Conservation (phyloP, 2,888 invertebrate species). For the Dione juno region DNA sequence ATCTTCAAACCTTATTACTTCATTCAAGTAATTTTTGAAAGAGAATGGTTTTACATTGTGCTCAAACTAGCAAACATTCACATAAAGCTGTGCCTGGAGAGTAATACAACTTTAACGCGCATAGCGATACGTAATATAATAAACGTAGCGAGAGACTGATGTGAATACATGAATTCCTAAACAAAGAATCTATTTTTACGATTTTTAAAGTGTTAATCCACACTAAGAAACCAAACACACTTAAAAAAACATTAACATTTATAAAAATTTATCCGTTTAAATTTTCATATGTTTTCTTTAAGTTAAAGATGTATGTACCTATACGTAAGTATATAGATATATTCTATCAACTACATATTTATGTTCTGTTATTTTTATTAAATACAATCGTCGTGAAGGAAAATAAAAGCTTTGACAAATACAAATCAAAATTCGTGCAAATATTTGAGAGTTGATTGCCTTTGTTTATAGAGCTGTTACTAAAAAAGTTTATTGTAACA, state of each 20-base stretch:
- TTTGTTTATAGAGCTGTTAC: constrained; percentile 77
- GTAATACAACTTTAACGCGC: constrained; percentile 32
- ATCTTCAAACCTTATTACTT: too few species aligned
- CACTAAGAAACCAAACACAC: too few species aligned
- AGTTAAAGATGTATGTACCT: too few species aligned
- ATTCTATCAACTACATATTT: background rate
- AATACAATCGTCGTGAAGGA: constrained; percentile 22
- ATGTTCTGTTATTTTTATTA: constrained; percentile 1
- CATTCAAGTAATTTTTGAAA: constrained; percentile 4
- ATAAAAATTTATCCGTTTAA: too few species aligned
- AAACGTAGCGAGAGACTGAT: constrained; percentile 6
- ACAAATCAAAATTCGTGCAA: constrained; percentile 62
- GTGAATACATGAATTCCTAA: constrained; percentile 14
- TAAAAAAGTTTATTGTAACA: constrained; percentile 69
- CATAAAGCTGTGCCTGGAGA: constrained; percentile 40
- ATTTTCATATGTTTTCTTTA: too few species aligned
- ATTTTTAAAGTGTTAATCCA: too few species aligned
- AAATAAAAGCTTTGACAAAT: constrained; percentile 43
- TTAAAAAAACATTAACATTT: too few species aligned
- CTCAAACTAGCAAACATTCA: constrained; percentile 37
- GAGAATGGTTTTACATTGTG: constrained; percentile 36
- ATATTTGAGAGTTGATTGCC: constrained; percentile 72
- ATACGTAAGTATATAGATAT: background rate
- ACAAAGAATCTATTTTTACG: background rate
- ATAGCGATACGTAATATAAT: constrained; percentile 20